Conservation (phyloP, 2,888 invertebrate genomes). For the Ischnura elegans region DNA sequence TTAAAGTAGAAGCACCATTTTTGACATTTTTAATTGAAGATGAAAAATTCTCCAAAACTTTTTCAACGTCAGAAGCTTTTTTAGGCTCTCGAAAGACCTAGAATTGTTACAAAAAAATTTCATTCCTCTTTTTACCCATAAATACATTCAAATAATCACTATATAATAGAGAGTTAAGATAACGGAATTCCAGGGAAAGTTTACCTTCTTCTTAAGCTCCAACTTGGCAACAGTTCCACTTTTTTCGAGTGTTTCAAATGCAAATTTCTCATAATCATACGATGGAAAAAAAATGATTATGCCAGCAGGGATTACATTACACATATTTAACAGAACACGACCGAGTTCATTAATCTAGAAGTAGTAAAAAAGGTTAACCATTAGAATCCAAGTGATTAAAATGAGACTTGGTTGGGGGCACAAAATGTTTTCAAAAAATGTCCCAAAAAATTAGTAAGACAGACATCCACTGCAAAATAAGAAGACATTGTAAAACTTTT, state of each 20-base stretch:
- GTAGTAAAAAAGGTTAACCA: constrained; percentile 69
- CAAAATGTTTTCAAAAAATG: too few relatives aligned
- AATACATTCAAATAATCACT: background rate
- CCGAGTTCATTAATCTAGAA: constrained; percentile 88
- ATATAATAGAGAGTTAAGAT: too few relatives aligned
- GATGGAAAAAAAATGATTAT: constrained; percentile 96
- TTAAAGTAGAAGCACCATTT: constrained; percentile 74
- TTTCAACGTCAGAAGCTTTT: constrained; percentile 84
- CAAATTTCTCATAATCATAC: constrained; percentile 90
- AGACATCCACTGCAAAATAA: too few relatives aligned
- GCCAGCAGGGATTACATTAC: constrained; percentile 91
- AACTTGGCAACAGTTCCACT: constrained; percentile 85
- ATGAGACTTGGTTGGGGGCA: too few relatives aligned
- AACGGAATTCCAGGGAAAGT: too few relatives aligned
- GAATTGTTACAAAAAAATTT: constrained; percentile 35
- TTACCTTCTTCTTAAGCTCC: constrained; percentile 83
- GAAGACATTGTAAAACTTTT: too few relatives aligned
- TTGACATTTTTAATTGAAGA: constrained; percentile 79
- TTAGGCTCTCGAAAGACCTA: constrained; percentile 89
- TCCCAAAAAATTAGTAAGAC: too few relatives aligned
- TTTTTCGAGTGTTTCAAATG: constrained; percentile 83
- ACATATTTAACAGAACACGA: constrained; percentile 87
- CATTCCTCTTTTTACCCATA: background rate
- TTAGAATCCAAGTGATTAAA: too few relatives aligned
- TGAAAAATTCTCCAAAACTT: constrained; percentile 85